A percentile compares a stretch with the other conserved stretches of the same genome.
These are phyloP conservation scores for Cairina moschata DNA, from an alignment of 2,113 vertebrate species.

Conservation along the genomic window DNA sequence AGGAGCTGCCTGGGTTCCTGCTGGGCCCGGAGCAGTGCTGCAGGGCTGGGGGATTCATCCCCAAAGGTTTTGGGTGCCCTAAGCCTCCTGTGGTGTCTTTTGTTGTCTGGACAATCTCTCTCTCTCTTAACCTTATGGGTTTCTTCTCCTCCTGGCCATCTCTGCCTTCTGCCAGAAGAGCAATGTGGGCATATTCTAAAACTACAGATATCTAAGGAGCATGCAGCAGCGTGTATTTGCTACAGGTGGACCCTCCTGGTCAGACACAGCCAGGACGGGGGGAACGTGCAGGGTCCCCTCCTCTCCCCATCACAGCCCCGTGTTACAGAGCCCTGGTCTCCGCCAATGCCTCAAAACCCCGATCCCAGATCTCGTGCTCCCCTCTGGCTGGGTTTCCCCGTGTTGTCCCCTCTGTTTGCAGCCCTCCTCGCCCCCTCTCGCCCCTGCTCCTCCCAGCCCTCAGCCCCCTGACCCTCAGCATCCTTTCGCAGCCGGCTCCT, in stretches of 20 bases:
- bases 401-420: neutral
- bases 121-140: neutral
- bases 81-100: neutral
- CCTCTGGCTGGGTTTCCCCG: neutral
- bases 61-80: neutral
- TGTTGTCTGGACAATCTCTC: neutral
- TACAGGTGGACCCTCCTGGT: fast-evolving
- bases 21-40: fast-evolving
- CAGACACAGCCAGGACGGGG: neutral
- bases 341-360: neutral
- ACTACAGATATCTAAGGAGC: fast-evolving
- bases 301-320: neutral
- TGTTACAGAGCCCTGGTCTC: neutral
- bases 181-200: neutral
- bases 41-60: neutral
- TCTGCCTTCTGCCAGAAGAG: neutral
- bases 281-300: neutral
- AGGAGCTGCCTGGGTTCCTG: neutral
- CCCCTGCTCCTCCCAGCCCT: neutral
- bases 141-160: neutral
- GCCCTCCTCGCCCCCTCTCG: fast-evolving
- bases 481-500: neutral
- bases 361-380: neutral
- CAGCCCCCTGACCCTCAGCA: neutral
- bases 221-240: neutral